These are phyloP conservation scores for Leptestheria dahalacensis DNA, from an alignment of 1,140 invertebrate genomes.

Conservation along the genomic window DNA sequence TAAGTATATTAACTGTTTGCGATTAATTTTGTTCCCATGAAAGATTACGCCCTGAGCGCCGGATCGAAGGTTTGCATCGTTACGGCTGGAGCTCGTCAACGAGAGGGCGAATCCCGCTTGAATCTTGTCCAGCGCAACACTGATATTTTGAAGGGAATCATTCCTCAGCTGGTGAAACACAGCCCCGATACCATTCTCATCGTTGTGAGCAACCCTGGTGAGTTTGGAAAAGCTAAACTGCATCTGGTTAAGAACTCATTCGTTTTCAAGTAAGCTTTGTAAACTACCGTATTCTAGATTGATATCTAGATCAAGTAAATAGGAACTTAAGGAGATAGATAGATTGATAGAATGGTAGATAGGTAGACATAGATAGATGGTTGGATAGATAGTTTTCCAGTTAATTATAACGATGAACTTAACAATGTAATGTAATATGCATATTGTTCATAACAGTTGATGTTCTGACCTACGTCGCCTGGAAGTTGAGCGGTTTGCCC, in stretches of 20 bases:
- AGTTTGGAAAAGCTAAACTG: constrained; percentile 2
- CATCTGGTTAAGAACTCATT: background rate
- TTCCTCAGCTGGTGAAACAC: constrained; percentile 64
- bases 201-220: constrained; percentile 73
- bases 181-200: constrained; percentile 73
- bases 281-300: too few species aligned
- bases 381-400: too few species aligned
- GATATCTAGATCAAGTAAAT: too few species aligned
- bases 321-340: too few species aligned
- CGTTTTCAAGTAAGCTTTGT: too few species aligned
- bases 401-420: too few species aligned
- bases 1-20: background rate
- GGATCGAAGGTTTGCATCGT: constrained; percentile 70
- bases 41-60: constrained; percentile 58
- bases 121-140: constrained; percentile 75
- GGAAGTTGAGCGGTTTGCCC: constrained; percentile 78
- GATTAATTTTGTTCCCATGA: constrained; percentile 15
- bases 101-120: constrained; percentile 66
- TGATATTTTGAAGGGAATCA: constrained; percentile 71
- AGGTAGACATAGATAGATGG: too few species aligned
- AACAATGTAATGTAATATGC: too few species aligned
- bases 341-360: too few species aligned
- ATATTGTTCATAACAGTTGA: constrained; percentile 48
- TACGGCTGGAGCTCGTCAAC: constrained; percentile 73
- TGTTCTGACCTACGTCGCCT: constrained; percentile 79